Conservation (phyloP, 2,888 invertebrate species). For the Phengaris alcon region DNA sequence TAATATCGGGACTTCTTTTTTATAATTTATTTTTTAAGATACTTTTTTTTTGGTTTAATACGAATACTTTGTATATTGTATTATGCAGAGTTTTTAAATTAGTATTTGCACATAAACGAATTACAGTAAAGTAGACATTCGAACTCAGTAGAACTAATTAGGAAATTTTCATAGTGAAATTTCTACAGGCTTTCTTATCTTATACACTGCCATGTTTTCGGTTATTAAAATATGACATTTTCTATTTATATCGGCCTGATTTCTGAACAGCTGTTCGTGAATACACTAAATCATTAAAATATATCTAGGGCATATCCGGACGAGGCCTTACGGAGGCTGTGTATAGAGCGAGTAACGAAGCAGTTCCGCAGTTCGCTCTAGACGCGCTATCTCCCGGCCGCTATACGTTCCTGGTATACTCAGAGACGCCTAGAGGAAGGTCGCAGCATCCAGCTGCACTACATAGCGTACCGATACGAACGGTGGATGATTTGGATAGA, state of each 20-base stretch:
- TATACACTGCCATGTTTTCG: too few species aligned
- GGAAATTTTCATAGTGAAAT: too few species aligned
- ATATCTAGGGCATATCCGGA: conserved; percentile 65
- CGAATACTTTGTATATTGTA: too few species aligned
- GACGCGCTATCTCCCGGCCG: conserved; percentile 87
- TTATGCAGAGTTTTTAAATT: too few species aligned
- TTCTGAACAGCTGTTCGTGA: not conserved
- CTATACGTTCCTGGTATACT: conserved; percentile 89
- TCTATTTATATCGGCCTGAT: too few species aligned
- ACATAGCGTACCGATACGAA: conserved; percentile 78
- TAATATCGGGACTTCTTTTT: not conserved
- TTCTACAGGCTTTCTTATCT: too few species aligned
- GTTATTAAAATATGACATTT: too few species aligned
- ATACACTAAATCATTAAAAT: conserved; percentile 3
- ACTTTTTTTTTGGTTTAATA: too few species aligned
- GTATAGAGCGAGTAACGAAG: conserved; percentile 81
- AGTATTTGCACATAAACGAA: too few species aligned
- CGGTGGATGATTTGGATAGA: conserved; percentile 59
- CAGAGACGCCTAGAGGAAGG: conserved; percentile 89
- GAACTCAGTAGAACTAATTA: too few species aligned
- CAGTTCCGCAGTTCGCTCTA: conserved; percentile 83
- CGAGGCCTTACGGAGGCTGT: conserved; percentile 78
- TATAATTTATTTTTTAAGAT: too few species aligned
- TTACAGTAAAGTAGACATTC: too few species aligned
- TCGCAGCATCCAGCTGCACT: conserved; percentile 86